These are phyloP conservation scores for Antechinus stuartii DNA, from an alignment of 2,113 vertebrate species.

Conservation along the genomic window DNA sequence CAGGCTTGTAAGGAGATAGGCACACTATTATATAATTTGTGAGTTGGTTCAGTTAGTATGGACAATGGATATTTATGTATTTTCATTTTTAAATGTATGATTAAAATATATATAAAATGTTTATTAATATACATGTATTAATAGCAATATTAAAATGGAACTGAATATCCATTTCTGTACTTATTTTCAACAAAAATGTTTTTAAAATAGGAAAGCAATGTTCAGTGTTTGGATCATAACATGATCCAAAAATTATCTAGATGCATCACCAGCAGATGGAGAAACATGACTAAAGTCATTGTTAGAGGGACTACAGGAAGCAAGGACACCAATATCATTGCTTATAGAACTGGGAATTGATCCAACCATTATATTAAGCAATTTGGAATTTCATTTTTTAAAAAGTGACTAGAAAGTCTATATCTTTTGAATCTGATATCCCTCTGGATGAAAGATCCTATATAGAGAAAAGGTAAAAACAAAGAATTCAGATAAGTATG, in stretches of 20 bases:
- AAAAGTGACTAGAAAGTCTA: neutral
- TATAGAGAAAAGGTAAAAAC: neutral
- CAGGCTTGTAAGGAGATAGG: neutral
- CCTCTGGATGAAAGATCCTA: neutral
- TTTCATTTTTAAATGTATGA: neutral
- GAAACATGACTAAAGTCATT: neutral
- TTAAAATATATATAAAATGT: neutral
- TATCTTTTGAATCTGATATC: neutral
- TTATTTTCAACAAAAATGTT: neutral
- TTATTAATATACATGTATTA: neutral
- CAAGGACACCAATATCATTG: neutral
- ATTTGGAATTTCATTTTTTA: neutral
- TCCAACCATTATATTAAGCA: neutral
- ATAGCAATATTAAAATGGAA: neutral
- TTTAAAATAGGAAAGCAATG: neutral
- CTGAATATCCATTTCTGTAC: neutral
- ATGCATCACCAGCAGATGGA: neutral
- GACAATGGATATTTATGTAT: neutral
- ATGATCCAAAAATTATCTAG: neutral
- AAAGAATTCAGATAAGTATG: neutral
- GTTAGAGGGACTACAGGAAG: neutral
- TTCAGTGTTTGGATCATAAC: neutral
- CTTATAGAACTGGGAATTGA: neutral
- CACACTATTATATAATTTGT: neutral
- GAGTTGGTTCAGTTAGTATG: neutral